phyloP scores from a whole-genome alignment of 2,888 invertebrate genomes.

The Xiphydria camelus region DNA sequence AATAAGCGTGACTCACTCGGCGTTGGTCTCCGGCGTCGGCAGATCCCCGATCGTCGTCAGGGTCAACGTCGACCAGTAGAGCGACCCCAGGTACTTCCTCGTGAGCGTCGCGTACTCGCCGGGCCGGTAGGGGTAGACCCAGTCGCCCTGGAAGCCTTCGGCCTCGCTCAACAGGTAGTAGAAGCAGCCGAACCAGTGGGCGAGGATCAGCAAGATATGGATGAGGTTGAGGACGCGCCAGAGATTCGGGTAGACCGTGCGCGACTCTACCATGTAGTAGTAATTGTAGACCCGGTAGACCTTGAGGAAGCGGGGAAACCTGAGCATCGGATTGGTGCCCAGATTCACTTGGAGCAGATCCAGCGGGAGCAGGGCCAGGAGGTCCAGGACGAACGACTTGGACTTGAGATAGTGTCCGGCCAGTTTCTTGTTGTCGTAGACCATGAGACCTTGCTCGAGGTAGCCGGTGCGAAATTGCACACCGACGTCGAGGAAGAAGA shows the following conservation, averaged over 20 bases:
- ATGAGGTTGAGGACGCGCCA: slow-evolving; percentile 95
- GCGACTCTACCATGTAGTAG: slow-evolving; percentile 94
- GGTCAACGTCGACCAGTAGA: slow-evolving; percentile 96
- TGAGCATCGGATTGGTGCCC: slow-evolving; percentile 82
- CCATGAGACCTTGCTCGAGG: slow-evolving; percentile 92
- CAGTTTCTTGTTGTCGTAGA: slow-evolving; percentile 88
- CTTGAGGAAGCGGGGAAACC: slow-evolving; percentile 88
- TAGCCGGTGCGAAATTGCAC: slow-evolving; percentile 95
- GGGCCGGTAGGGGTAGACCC: slow-evolving; percentile 86
- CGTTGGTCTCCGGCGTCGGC: slow-evolving; percentile 93
- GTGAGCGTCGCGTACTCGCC: slow-evolving; percentile 89
- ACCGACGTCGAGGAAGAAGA: slow-evolving; percentile 85
- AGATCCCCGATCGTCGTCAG: slow-evolving; percentile 95
- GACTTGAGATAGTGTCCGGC: slow-evolving; percentile 88
- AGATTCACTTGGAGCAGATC: slow-evolving; percentile 85
- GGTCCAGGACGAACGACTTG: slow-evolving; percentile 81
- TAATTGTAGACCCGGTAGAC: slow-evolving; percentile 90
- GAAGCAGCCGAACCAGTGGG: slow-evolving; percentile 98
- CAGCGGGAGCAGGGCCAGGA: slow-evolving; percentile 80
- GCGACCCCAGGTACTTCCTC: slow-evolving; percentile 89
- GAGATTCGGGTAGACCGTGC: slow-evolving; percentile 94
- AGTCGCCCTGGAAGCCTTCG: slow-evolving; percentile 86
- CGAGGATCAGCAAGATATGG: slow-evolving; percentile 90
- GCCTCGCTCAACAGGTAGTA: slow-evolving; percentile 92
- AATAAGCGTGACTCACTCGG: slow-evolving; percentile 78